phyloP scores from a whole-genome alignment of 2,113 vertebrate genomes.

The Indicator maculatus region DNA sequence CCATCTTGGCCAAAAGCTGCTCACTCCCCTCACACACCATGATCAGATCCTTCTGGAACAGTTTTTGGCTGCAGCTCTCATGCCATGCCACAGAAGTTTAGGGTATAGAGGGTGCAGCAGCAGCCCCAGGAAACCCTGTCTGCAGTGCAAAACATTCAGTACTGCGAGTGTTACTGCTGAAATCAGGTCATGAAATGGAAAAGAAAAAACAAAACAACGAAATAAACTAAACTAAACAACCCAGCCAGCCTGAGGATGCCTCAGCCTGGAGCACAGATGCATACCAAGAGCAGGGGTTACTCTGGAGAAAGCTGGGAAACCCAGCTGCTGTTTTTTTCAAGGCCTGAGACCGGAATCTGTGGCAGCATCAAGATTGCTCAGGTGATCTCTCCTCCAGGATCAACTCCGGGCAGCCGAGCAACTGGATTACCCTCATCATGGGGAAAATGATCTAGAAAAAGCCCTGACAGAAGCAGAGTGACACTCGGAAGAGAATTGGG shows the following conservation, averaged over 20 bases:
- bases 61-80: background rate
- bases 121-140: background rate
- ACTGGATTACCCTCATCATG: background rate
- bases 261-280: background rate
- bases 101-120: background rate
- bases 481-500: background rate
- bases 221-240: background rate
- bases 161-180: background rate
- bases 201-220: background rate
- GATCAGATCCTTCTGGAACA: background rate
- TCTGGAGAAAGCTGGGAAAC: background rate
- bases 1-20: background rate
- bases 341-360: background rate
- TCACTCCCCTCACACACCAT: background rate
- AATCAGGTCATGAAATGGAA: background rate
- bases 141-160: background rate
- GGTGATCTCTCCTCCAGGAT: background rate
- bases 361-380: accelerated
- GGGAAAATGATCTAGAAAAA: background rate
- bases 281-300: background rate
- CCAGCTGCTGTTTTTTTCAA: accelerated
- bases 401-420: background rate
- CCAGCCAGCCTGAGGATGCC: background rate
- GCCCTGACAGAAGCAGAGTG: background rate
- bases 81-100: background rate